phyloP scores from a whole-genome alignment of 1,140 invertebrate species.

The Cydia splendana region DNA sequence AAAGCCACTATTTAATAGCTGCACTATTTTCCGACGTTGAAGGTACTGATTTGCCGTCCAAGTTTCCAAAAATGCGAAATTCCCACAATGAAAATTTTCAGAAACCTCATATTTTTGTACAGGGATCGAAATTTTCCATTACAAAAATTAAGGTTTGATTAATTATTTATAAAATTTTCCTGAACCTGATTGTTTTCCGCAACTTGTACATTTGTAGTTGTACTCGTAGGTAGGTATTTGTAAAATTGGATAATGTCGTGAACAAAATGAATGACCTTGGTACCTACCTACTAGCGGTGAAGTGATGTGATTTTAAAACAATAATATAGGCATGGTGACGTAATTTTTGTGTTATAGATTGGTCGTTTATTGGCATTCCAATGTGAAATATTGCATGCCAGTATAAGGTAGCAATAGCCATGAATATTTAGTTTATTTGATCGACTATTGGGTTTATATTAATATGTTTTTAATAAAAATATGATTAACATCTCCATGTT shows the following conservation, averaged over 20 bases:
- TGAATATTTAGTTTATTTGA: constrained; percentile 2
- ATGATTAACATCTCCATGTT: not conserved
- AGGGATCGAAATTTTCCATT: too few relatives aligned
- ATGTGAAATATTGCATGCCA: constrained; percentile 17
- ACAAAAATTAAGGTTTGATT: too few relatives aligned
- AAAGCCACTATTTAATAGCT: not conserved
- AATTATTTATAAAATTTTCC: too few relatives aligned
- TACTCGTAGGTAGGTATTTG: too few relatives aligned
- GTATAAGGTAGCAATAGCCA: constrained; percentile 16
- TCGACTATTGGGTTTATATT: not conserved
- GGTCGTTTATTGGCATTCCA: constrained; percentile 19
- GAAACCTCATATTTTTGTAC: too few relatives aligned
- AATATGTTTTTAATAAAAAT: too few relatives aligned
- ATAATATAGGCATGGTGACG: constrained; percentile 3
- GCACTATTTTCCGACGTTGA: not conserved
- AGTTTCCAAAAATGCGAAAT: too few relatives aligned
- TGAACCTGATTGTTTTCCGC: too few relatives aligned
- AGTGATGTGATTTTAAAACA: constrained; percentile 13
- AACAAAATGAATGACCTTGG: not conserved
- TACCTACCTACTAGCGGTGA: not conserved
- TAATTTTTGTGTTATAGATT: constrained; percentile 14
- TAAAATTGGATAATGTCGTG: not conserved
- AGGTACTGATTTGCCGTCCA: too few relatives aligned
- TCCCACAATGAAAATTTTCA: too few relatives aligned
- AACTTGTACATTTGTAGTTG: too few relatives aligned